Base-by-base conservation (phyloP, 1,140 invertebrate species). In the Helicoverpa armigera region DNA sequence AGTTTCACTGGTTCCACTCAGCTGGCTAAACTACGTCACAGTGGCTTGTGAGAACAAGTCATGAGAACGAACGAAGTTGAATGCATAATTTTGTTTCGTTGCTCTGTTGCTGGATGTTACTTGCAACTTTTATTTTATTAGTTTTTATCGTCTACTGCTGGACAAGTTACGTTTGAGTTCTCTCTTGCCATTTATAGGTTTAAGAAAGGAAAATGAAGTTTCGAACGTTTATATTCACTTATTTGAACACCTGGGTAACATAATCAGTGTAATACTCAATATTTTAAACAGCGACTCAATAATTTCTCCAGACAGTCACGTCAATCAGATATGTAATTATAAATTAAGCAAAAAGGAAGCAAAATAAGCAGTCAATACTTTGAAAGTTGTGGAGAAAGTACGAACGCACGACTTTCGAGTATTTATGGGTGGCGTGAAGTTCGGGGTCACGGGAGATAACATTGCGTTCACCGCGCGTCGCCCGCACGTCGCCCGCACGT, bases 371-470 rank as follows among this genome's bases (percentile, higher is more conserved):
- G n/a, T 12, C 9, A 11, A 69, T 43, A 72, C 69, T 53, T 70
- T 72, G 69, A 72, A 72, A 72, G 50, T 72, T 54, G 18, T 13
- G 69, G 69, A 72, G 69, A 72, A 72, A 72, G 69, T 72, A 31
- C 9, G 12, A 43, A 54, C 11, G 48, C 4, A 14, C 67, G 16
- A 70, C 50, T 72, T 72, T 53, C 69, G 29, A 53, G 69, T 70
- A 29, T 53, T 29, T 13, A 14, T 13, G 23, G 13, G 14, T 29
- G 13, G 69, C 50, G 69, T 69, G 16, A 69, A 69, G 69, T 53
- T 72, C 50, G 69, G 18, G 67, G 69, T 54, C 69, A 31, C 18
- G 23, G n/a, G 16, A 53, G 48, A 31, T 72, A 72, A 72, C 3
- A 23, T 13, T n/a, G 67, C 43, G 35, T 10, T 69, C 65, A 23